Percentiles rank a stretch among this genome's conserved stretches.
These are phyloP conservation scores for Pollachius pollachius DNA, from an alignment of 2,113 vertebrate species.

Conservation along the genomic window DNA sequence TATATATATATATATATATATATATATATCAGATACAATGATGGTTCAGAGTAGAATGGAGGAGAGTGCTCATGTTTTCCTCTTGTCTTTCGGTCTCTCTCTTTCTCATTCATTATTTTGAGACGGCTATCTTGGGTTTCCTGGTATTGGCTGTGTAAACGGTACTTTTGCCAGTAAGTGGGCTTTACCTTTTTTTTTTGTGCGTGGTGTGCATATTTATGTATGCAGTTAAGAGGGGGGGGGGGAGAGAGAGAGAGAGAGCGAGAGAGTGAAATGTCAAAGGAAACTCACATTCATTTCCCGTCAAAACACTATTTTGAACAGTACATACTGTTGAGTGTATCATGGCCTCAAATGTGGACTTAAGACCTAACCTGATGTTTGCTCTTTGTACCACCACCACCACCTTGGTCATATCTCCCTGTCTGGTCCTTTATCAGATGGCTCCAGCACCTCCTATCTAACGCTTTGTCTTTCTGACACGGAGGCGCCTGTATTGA, in stretches of 20 bases:
- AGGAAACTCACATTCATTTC: neutral
- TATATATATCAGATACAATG: no score
- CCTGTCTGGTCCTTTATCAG: conserved; percentile 3
- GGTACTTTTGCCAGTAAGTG: conserved; percentile 35
- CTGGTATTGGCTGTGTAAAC: conserved; percentile 53
- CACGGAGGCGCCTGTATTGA: neutral
- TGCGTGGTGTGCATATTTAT: conserved; percentile 21
- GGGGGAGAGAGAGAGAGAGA: neutral
- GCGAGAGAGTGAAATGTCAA: conserved; percentile 7
- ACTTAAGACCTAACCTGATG: neutral
- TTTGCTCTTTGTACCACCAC: conserved; percentile 11
- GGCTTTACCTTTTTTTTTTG: conserved; percentile 20
- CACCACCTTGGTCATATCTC: conserved; percentile 1
- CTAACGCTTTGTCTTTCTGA: neutral
- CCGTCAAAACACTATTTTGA: conserved; percentile 19
- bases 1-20: neutral
- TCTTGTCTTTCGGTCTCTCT: neutral
- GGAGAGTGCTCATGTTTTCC: neutral
- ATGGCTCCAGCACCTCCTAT: neutral
- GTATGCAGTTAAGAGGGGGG: neutral
- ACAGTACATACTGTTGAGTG: conserved; percentile 48
- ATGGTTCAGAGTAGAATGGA: conserved; percentile 9
- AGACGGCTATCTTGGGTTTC: conserved; percentile 39
- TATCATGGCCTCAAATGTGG: conserved; percentile 26
- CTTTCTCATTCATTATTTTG: conserved; percentile 37